Base-by-base conservation (phyloP, 2,113 vertebrate species). In the Phyllopteryx taeniolatus region DNA sequence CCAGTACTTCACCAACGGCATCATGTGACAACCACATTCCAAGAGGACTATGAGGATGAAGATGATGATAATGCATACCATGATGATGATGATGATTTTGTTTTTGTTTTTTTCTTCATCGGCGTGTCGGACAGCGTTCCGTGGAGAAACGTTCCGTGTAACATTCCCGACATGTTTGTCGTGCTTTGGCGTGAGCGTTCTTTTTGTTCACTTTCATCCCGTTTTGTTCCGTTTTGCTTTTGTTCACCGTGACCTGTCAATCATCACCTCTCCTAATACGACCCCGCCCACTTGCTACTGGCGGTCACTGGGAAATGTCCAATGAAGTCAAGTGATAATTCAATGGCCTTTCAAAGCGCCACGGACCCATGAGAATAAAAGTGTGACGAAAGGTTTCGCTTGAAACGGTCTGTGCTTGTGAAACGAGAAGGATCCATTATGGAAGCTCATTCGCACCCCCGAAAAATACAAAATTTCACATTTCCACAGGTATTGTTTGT, bases 1-100 rank as follows among this genome's bases (percentile, higher is more conserved):
- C 92, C 96, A 98, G 93, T 98, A 99, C 93, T 93, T 98, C 88
- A 98, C 96, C 93, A 99, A 98, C 0, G 97, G 96, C 93, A 99
- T 99, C 94, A 99, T 63, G 57, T 72, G 61, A 56, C 13, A 5
- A 0, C 20, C 17, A 11, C 54, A 57, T 27, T 57, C 10, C n/a
- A 4, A 14, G 6, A 35, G 19, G 49, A 6, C 49, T 14, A 14
- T 49, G 13, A 14, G 13, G 35, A 39, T 6, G 35, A 39, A 3
- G 35, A 39, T 6, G 35, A 39, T 6, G 35, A 39, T 6, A 6
- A 39, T 39, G 13, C 59, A 7, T 14, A 7, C 12, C 19, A 9
- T 12, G 17, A 22, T 5, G 13, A 8, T 27, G 17, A n/a, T 54
- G 27, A 61, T 27, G 2, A 9, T 63, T 46, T 65, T 13, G 1